Percentiles rank a stretch among this genome's conserved stretches.
phyloP scores from a whole-genome alignment of 1,140 invertebrate species.

The Heliothis subflexa region DNA sequence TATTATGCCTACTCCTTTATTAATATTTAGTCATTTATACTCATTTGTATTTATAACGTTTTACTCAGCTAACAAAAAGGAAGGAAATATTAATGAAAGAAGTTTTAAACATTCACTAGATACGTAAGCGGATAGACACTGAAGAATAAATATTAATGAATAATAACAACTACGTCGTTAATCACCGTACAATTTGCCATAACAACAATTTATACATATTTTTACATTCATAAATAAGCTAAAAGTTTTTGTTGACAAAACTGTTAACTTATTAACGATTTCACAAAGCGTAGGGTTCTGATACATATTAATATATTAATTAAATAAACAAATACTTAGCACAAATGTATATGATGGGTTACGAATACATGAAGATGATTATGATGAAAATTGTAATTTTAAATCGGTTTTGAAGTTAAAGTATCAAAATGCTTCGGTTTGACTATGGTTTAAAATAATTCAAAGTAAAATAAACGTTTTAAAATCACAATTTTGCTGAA shows the following conservation, averaged over 20 bases:
- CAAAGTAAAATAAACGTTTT: neutral
- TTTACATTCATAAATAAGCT: neutral
- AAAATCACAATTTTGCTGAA: slow-evolving; percentile 7
- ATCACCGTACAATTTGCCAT: neutral
- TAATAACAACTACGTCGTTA: too few relatives aligned
- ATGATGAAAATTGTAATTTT: neutral
- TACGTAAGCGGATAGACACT: too few relatives aligned
- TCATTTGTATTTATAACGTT: too few relatives aligned
- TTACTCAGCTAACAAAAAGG: too few relatives aligned
- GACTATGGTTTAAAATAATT: too few relatives aligned
- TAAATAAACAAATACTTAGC: slow-evolving; percentile 2
- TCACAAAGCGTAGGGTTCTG: slow-evolving; percentile 4
- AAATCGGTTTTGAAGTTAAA: neutral
- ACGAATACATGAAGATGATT: neutral
- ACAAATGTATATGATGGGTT: slow-evolving; percentile 3
- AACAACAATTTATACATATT: slow-evolving; percentile 3
- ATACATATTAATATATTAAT: neutral
- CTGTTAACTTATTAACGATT: neutral
- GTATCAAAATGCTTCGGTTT: too few relatives aligned
- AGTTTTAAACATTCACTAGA: too few relatives aligned
- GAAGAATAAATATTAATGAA: too few relatives aligned
- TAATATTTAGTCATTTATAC: too few relatives aligned
- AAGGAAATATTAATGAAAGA: too few relatives aligned
- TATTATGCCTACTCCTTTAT: too few relatives aligned
- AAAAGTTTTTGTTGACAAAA: slow-evolving; percentile 7